Evolutionary conservation across 2,797 vertebrate genomes (phyloP).

Genomic region (Pangasius sanitwongsei): DNA sequence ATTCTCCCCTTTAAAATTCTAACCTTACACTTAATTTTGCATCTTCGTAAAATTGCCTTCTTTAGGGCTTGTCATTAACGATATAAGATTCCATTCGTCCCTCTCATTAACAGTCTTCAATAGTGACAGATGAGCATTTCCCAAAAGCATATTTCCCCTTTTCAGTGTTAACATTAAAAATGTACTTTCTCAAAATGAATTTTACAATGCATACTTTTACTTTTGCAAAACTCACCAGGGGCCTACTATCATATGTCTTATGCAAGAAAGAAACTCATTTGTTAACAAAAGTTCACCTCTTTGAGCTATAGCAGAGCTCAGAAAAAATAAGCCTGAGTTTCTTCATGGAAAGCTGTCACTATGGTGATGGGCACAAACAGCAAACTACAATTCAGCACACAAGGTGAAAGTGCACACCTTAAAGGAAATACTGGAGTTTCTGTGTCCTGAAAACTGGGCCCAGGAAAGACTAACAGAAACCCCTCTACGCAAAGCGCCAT

Average conservation of each 20-base stretch:
- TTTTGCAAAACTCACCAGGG: not conserved
- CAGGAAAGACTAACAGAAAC: not conserved
- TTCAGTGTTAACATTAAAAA: not conserved
- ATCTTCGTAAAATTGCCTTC: not conserved
- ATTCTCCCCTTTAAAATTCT: not conserved
- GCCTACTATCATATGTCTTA: not conserved
- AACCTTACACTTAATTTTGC: not conserved
- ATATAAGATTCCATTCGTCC: not conserved
- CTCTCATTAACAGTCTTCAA: not conserved
- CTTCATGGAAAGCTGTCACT: not conserved
- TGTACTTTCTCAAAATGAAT: too few species aligned
- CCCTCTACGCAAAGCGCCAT: too few species aligned
- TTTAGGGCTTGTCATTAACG: not conserved
- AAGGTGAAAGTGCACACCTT: constrained; percentile 17
- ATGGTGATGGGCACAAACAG: not conserved
- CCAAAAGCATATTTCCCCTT: not conserved
- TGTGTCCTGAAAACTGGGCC: not conserved
- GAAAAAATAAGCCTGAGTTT: not conserved
- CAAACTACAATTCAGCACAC: not conserved
- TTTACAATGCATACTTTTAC: not conserved
- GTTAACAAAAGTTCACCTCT: not conserved
- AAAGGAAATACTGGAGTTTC: constrained; percentile 47
- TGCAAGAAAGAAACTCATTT: constrained; percentile 5
- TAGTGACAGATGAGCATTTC: too few species aligned
- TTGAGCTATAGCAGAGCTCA: constrained; percentile 25